A percentile compares a stretch with the other conserved stretches of the same genome.
These are phyloP conservation scores for Calypte anna DNA, from an alignment of 2,113 vertebrate species.

Conservation along the genomic window DNA sequence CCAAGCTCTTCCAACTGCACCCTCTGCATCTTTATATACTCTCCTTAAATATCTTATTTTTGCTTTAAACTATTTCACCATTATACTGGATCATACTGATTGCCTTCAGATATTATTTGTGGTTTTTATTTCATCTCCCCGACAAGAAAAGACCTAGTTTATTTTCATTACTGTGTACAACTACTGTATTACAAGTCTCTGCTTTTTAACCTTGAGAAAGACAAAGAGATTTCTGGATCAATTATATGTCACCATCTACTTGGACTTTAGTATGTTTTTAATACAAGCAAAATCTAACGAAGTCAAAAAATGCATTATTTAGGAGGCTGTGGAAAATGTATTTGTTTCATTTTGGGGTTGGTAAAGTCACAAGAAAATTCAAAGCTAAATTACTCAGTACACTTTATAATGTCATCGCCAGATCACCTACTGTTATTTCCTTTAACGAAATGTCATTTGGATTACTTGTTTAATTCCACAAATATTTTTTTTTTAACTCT, in stretches of 20 bases:
- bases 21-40: neutral
- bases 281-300: neutral
- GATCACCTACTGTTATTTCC: neutral
- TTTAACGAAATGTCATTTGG: neutral
- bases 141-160: neutral
- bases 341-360: neutral
- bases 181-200: neutral
- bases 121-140: too few relatives aligned
- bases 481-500: too few relatives aligned
- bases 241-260: neutral
- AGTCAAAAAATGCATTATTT: neutral
- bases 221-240: neutral
- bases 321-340: neutral
- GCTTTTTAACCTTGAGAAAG: neutral
- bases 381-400: neutral
- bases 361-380: neutral
- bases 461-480: neutral
- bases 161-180: neutral
- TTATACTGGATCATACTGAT: neutral
- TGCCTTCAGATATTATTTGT: neutral
- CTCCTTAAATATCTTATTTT: neutral
- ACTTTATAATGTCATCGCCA: neutral
- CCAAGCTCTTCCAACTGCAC: neutral
- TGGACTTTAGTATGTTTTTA: neutral
- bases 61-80: neutral